Percentiles rank a stretch among this genome's conserved stretches.
Evolutionary conservation across 1,140 invertebrate genomes (phyloP).

Genomic region (Oscheius sp.): DNA sequence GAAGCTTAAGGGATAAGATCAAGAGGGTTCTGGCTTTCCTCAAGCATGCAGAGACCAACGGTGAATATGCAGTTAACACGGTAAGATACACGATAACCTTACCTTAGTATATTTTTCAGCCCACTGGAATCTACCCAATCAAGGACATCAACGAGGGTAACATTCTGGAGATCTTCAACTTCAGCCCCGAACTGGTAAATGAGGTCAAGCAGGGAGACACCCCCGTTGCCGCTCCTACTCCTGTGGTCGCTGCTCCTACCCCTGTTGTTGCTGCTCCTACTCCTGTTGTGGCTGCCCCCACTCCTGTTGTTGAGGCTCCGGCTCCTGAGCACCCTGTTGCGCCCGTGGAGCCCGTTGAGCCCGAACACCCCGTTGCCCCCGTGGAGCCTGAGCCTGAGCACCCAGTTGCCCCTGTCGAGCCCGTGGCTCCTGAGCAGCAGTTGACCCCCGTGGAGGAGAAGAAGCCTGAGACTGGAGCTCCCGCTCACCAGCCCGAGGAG

Average conservation of each 20-base stretch:
- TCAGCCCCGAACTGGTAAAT: conserved; percentile 20
- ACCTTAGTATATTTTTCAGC: background rate
- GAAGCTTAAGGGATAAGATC: conserved; percentile 14
- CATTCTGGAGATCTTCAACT: conserved; percentile 30
- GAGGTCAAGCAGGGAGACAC: background rate
- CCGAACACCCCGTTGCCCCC: background rate
- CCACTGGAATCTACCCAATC: conserved; percentile 30
- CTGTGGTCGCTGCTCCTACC: background rate
- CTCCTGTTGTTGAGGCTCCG: background rate
- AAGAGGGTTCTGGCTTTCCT: conserved; percentile 15
- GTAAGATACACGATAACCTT: background rate
- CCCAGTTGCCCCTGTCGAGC: background rate
- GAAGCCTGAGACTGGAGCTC: conserved; percentile 8
- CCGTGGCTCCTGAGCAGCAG: background rate
- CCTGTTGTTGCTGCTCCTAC: background rate
- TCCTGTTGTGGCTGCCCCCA: background rate
- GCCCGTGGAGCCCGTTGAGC: background rate
- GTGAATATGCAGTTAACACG: conserved; percentile 30
- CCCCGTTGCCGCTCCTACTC: background rate
- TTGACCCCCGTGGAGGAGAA: conserved; percentile 2
- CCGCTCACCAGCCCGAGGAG: background rate
- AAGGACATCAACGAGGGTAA: conserved; percentile 32
- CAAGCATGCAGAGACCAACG: conserved; percentile 17
- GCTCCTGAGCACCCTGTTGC: background rate
- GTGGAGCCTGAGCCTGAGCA: background rate